A percentile compares a stretch with the other conserved stretches of the same genome.
These are phyloP conservation scores for Acanthosoma haemorrhoidale DNA, from an alignment of 2,888 invertebrate genomes.

Conservation along the genomic window DNA sequence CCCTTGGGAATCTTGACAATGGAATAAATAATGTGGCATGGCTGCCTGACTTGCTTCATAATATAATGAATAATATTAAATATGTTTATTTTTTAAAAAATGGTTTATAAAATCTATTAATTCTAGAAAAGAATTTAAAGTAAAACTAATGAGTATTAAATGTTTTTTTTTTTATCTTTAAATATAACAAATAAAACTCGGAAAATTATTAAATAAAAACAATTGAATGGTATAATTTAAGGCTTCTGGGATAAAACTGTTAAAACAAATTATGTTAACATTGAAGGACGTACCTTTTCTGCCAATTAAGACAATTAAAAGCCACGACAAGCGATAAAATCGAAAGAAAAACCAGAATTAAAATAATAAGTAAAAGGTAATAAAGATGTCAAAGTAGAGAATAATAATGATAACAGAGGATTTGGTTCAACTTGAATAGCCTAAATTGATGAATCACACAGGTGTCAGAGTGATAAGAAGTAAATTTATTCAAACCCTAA, in stretches of 20 bases:
- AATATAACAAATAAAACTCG: background rate
- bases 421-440: constrained; percentile 20
- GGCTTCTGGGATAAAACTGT: constrained; percentile 9
- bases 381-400: background rate
- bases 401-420: constrained; percentile 23
- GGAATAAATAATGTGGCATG: constrained; percentile 19
- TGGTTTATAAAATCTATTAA: background rate
- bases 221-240: background rate
- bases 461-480: constrained; percentile 39
- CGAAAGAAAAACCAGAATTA: background rate
- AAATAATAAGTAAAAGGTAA: background rate
- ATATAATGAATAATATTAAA: background rate
- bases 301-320: background rate
- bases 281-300: constrained; percentile 12
- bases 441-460: constrained; percentile 39
- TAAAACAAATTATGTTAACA: constrained; percentile 5
- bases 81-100: background rate
- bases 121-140: background rate
- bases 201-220: background rate
- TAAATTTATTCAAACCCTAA: background rate
- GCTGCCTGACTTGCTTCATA: constrained; percentile 2
- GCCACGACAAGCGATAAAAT: background rate
- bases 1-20: constrained; percentile 25
- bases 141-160: background rate
- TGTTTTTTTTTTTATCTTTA: background rate